A percentile compares a stretch with the other conserved stretches of the same genome.
Evolutionary conservation across 2,113 vertebrate species (phyloP).

Genomic region (Gallinago media): DNA sequence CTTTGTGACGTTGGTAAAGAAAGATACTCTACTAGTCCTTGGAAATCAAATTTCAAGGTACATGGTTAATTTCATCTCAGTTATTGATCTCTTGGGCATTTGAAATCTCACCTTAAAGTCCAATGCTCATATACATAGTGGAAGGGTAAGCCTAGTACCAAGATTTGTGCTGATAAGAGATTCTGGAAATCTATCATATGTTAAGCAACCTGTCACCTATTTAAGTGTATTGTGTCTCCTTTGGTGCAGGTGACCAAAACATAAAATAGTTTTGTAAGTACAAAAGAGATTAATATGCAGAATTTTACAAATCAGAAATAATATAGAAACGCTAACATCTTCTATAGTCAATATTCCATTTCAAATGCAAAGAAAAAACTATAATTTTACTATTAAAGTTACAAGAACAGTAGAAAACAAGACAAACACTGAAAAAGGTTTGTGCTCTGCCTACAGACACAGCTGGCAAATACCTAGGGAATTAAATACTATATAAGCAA

Average conservation of each 20-base stretch:
- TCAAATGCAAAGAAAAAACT: neutral
- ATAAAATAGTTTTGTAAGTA: too few relatives aligned
- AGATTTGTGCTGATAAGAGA: too few relatives aligned
- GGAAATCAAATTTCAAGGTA: neutral
- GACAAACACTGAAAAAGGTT: neutral
- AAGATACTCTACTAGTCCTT: neutral
- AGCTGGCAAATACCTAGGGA: neutral
- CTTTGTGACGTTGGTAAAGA: neutral
- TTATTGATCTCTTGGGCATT: neutral
- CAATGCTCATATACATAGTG: neutral
- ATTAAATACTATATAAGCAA: neutral
- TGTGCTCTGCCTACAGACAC: neutral
- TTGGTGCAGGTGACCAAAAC: too few relatives aligned
- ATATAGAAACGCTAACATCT: neutral
- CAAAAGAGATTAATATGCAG: too few relatives aligned
- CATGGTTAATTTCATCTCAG: neutral
- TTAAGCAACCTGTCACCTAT: too few relatives aligned
- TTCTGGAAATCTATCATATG: too few relatives aligned
- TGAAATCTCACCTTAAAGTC: neutral
- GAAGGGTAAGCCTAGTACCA: neutral
- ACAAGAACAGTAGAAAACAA: neutral
- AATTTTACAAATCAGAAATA: too few relatives aligned
- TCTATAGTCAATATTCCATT: neutral
- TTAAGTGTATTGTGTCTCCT: too few relatives aligned
- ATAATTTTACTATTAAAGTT: neutral